Evolutionary conservation across 2,113 vertebrate species (phyloP).

Genomic region (Carollia perspicillata): DNA sequence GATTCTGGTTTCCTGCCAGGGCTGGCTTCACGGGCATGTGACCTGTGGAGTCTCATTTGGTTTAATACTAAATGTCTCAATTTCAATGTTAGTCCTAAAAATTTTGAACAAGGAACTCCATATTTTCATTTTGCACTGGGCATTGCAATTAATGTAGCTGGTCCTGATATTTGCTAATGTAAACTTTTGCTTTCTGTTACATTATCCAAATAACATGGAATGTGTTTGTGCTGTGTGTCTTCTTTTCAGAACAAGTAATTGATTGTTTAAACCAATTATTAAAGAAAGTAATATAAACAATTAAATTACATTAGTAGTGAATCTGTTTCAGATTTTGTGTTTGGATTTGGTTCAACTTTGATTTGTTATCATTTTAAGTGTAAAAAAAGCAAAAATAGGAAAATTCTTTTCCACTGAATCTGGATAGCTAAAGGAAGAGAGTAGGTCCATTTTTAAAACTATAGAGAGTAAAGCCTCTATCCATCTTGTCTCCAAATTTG

Average conservation of each 20-base stretch:
- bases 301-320: neutral
- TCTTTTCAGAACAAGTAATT: neutral
- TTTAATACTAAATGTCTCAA: neutral
- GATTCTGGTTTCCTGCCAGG: neutral
- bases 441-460: constrained; percentile 1
- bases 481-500: neutral
- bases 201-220: neutral
- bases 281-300: neutral
- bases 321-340: neutral
- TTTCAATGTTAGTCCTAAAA: neutral
- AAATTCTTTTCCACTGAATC: neutral
- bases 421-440: neutral
- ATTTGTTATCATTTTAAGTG: neutral
- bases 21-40: neutral
- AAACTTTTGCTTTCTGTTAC: neutral
- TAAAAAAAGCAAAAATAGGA: neutral
- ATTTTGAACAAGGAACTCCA: neutral
- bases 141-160: neutral
- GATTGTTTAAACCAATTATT: neutral
- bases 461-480: neutral
- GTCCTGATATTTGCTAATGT: neutral
- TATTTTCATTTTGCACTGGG: neutral
- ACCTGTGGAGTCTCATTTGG: neutral
- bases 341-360: neutral
- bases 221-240: neutral